These are phyloP conservation scores for Pitangus sulphuratus DNA, from an alignment of 2,797 vertebrate species.

Conservation along the genomic window DNA sequence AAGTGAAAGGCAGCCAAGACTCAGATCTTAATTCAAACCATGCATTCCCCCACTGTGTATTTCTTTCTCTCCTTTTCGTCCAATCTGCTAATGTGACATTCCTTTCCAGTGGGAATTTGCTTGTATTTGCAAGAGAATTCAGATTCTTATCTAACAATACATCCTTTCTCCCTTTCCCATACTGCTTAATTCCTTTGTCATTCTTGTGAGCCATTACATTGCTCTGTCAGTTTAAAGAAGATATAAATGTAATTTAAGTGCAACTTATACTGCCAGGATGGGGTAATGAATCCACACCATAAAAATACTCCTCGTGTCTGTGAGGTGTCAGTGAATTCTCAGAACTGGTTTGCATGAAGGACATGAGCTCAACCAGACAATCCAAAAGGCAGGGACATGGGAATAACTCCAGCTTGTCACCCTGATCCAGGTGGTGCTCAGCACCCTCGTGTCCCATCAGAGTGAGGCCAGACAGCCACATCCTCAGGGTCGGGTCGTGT, in stretches of 20 bases:
- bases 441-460: background rate
- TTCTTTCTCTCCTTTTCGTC: slow-evolving; percentile 34
- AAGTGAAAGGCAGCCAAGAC: slow-evolving; percentile 42
- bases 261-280: background rate
- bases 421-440: background rate
- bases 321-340: background rate
- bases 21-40: slow-evolving; percentile 56
- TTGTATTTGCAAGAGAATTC: slow-evolving; percentile 23
- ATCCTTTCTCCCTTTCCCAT: background rate
- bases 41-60: background rate
- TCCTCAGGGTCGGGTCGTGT: background rate
- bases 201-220: background rate
- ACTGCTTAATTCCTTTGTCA: slow-evolving; percentile 26
- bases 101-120: slow-evolving; percentile 51
- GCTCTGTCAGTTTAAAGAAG: background rate
- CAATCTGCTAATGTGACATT: slow-evolving; percentile 42
- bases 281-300: background rate
- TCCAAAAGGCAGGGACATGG: background rate
- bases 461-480: background rate
- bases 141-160: background rate
- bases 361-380: background rate
- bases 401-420: background rate
- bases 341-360: background rate
- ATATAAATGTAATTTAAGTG: background rate
- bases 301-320: background rate